phyloP scores from a whole-genome alignment of 1,140 invertebrate genomes.

The Drosophila watanabei region DNA sequence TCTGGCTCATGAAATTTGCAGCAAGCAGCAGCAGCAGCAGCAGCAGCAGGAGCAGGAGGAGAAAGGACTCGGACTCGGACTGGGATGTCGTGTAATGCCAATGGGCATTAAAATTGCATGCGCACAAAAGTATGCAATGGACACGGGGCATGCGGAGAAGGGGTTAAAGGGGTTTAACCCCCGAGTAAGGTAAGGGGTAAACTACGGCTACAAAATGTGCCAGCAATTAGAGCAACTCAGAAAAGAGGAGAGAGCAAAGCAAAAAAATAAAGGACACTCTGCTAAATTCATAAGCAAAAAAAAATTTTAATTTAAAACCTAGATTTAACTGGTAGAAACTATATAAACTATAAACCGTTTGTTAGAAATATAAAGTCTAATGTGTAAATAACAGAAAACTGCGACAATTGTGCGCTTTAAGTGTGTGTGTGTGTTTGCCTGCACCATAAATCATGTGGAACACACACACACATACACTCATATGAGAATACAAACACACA shows the following conservation, averaged over 20 bases:
- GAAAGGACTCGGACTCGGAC: background rate
- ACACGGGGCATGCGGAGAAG: constrained; percentile 21
- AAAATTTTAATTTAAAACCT: constrained; percentile 5
- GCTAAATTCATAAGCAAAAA: background rate
- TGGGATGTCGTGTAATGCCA: constrained; percentile 43
- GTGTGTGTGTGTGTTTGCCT: no score
- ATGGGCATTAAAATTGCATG: constrained; percentile 78
- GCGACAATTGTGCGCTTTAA: constrained; percentile 15
- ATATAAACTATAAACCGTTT: background rate
- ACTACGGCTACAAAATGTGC: constrained; percentile 34
- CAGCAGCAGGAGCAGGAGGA: no score
- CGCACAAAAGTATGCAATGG: constrained; percentile 71
- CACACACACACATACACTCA: background rate
- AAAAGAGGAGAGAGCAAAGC: background rate
- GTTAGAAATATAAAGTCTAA: background rate
- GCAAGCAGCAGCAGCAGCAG: no score
- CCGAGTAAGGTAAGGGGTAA: no score
- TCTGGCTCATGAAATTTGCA: constrained; percentile 70
- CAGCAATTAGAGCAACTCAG: constrained; percentile 66
- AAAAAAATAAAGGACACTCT: no score
- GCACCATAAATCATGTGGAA: constrained; percentile 61
- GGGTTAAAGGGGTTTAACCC: background rate
- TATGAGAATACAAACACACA: background rate
- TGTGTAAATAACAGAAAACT: background rate
- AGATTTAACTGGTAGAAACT: background rate